phyloP scores from a whole-genome alignment of 2,113 vertebrate genomes.

The Nerophis ophidion region DNA sequence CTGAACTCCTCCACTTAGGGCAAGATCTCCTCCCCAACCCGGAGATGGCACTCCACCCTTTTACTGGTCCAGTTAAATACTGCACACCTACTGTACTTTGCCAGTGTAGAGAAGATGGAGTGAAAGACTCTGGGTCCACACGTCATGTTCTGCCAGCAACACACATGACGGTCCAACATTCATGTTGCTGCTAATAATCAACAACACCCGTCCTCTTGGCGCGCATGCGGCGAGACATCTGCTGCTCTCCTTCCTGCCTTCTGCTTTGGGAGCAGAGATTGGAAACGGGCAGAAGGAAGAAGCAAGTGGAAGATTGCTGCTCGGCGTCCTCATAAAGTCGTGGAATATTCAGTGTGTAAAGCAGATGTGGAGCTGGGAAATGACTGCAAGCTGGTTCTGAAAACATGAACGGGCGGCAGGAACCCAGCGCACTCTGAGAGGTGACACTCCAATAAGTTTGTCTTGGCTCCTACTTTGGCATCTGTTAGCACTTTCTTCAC shows the following conservation, averaged over 20 bases:
- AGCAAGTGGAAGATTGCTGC: conserved; percentile 13
- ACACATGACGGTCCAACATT: neutral
- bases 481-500: too few relatives aligned
- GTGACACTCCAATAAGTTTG: conserved; percentile 5
- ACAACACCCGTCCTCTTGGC: neutral
- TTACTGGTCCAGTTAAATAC: too few relatives aligned
- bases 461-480: conserved; percentile 1
- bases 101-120: too few relatives aligned
- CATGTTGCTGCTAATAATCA: conserved; percentile 8
- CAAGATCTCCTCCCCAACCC: too few relatives aligned
- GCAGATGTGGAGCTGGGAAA: conserved; percentile 12
- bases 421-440: conserved; percentile 7
- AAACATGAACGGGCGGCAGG: neutral
- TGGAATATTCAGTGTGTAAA: conserved; percentile 17
- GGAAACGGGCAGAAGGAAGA: conserved; percentile 25
- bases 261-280: conserved; percentile 27
- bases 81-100: too few relatives aligned
- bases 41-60: too few relatives aligned
- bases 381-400: conserved; percentile 3
- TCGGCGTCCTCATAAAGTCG: conserved; percentile 18
- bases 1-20: too few relatives aligned
- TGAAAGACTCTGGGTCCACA: too few relatives aligned
- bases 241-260: conserved; percentile 32
- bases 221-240: conserved; percentile 9
- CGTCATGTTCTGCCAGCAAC: too few relatives aligned